A percentile compares a stretch with the other conserved stretches of the same genome.
Conservation (phyloP, 2,797 vertebrate genomes). For the Lepidocolaptes lacrymiger region DNA sequence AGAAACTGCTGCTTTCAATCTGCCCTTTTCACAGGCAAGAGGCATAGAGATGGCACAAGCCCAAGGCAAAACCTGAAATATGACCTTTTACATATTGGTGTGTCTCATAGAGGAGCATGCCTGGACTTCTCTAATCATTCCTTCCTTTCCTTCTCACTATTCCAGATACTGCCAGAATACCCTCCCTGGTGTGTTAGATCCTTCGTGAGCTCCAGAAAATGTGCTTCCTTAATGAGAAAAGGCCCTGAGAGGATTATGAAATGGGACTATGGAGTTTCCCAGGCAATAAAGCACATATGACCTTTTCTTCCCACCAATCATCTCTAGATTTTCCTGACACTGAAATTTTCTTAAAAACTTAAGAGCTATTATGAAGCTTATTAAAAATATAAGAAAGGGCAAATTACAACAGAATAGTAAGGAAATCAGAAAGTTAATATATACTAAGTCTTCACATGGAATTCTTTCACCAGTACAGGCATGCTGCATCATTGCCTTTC, state of each 20-base stretch:
- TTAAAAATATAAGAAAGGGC: background rate
- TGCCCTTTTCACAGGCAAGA: background rate
- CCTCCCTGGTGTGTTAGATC: background rate
- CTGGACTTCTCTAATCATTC: background rate
- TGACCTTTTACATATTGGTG: background rate
- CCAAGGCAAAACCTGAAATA: background rate
- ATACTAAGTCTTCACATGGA: background rate
- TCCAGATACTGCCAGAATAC: background rate
- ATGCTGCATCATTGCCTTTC: background rate
- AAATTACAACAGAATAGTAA: background rate
- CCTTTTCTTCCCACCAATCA: background rate
- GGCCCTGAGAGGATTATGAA: background rate
- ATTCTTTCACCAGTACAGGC: background rate
- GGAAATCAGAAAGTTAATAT: background rate
- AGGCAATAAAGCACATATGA: background rate
- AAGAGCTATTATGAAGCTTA: background rate
- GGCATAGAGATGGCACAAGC: background rate
- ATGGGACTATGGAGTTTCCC: background rate
- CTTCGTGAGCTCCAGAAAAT: background rate
- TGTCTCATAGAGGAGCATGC: background rate
- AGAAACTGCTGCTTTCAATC: background rate
- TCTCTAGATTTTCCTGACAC: background rate
- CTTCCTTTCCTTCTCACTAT: background rate
- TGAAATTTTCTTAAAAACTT: background rate
- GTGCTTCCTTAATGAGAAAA: background rate